Percentiles rank a stretch among this genome's conserved stretches.
Conservation (phyloP, 2,888 invertebrate genomes). For the Plagodis dolabraria region DNA sequence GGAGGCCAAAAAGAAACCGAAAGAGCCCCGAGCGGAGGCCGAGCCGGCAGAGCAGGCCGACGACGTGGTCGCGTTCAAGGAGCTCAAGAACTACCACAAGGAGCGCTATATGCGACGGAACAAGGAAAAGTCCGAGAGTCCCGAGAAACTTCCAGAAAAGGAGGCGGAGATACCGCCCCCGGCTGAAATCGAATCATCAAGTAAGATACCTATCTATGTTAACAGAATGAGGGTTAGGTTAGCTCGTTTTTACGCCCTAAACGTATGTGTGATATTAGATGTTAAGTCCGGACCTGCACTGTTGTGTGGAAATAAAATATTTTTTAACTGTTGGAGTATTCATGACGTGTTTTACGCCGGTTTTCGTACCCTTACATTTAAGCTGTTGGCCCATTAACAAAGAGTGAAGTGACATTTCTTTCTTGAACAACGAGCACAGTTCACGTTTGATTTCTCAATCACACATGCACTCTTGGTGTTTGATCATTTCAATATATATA, state of each 20-base stretch:
- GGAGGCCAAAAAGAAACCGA: slow-evolving; percentile 26
- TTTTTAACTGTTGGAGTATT: slow-evolving; percentile 77
- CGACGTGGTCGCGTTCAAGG: slow-evolving; percentile 80
- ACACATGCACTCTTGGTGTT: slow-evolving; percentile 20
- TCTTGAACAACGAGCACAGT: slow-evolving; percentile 17
- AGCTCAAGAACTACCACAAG: slow-evolving; percentile 83
- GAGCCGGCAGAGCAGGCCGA: slow-evolving; percentile 40
- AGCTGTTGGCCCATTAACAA: slow-evolving; percentile 23
- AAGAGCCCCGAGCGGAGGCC: slow-evolving; percentile 32
- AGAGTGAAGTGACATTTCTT: slow-evolving; percentile 5
- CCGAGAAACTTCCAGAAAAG: slow-evolving; percentile 58
- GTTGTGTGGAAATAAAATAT: slow-evolving; percentile 77
- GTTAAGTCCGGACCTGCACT: slow-evolving; percentile 55
- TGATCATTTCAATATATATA: slow-evolving; percentile 9
- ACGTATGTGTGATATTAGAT: slow-evolving; percentile 66
- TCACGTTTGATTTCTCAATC: slow-evolving; percentile 25
- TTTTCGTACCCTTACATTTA: slow-evolving; percentile 64
- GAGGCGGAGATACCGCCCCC: slow-evolving; percentile 40
- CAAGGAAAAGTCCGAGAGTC: slow-evolving; percentile 85
- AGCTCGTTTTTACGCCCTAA: slow-evolving; percentile 21
- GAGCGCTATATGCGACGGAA: slow-evolving; percentile 88
- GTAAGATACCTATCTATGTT: slow-evolving; percentile 77
- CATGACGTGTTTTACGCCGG: slow-evolving; percentile 64
- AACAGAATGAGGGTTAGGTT: slow-evolving; percentile 30
- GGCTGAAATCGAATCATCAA: slow-evolving; percentile 61